phyloP scores from a whole-genome alignment of 1,140 invertebrate genomes.

The Trichonephila clavata region DNA sequence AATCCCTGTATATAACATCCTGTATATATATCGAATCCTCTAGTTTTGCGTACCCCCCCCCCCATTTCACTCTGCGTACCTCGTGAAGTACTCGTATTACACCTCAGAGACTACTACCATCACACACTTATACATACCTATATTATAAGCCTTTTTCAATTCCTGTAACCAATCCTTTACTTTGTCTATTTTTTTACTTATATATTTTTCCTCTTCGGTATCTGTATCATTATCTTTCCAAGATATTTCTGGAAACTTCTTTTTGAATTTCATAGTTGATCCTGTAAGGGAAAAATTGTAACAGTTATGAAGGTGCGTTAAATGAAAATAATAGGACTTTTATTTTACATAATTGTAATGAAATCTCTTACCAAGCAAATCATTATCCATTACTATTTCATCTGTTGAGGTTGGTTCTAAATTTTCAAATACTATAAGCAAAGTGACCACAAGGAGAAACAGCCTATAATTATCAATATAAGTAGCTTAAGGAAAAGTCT shows the following conservation, averaged over 20 bases:
- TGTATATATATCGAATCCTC: too few species aligned
- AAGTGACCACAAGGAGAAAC: constrained; percentile 3
- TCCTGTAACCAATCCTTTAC: not conserved
- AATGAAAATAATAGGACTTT: not conserved
- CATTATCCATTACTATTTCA: not conserved
- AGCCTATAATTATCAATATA: not conserved
- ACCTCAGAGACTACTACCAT: too few species aligned
- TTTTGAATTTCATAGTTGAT: constrained; percentile 1
- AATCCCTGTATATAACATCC: too few species aligned
- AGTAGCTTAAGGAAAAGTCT: not conserved
- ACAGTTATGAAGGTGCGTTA: too few species aligned
- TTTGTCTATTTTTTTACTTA: not conserved
- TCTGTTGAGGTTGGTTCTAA: not conserved
- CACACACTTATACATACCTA: not conserved
- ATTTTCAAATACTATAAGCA: constrained; percentile 20
- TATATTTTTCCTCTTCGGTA: not conserved
- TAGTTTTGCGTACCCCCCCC: too few species aligned
- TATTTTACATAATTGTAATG: not conserved
- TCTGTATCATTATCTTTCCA: not conserved
- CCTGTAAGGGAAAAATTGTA: not conserved
- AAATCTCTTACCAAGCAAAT: constrained; percentile 40
- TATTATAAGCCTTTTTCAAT: not conserved
- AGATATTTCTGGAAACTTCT: not conserved
- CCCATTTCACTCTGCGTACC: too few species aligned
- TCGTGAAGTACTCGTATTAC: too few species aligned